phyloP scores from a whole-genome alignment of 2,113 vertebrate species.

The Cnemophilus loriae region DNA sequence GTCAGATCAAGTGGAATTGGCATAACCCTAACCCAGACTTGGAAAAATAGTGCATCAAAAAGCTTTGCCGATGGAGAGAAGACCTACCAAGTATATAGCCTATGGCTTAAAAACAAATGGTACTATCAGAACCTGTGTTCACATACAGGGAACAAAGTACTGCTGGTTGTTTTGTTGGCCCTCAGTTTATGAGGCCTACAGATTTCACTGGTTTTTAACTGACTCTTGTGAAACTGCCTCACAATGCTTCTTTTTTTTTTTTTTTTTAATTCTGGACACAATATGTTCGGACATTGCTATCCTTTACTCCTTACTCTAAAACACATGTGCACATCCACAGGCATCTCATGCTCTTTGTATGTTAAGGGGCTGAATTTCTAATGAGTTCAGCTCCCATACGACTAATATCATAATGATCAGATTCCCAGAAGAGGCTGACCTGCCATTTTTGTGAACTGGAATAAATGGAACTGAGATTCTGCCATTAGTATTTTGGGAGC shows the following conservation, averaged over 20 bases:
- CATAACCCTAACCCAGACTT: not conserved
- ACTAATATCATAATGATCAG: not conserved
- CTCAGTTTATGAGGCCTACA: not conserved
- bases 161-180: not conserved
- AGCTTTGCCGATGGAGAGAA: not conserved
- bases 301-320: not conserved
- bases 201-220: not conserved
- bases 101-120: not conserved
- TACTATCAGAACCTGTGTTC: not conserved
- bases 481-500: not conserved
- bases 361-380: not conserved
- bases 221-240: not conserved
- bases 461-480: not conserved
- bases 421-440: not conserved
- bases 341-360: not conserved
- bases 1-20: not conserved
- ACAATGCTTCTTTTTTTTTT: not conserved
- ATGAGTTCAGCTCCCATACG: not conserved
- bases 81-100: not conserved
- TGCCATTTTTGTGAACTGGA: not conserved
- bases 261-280: not conserved
- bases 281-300: not conserved
- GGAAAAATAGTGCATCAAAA: not conserved
- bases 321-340: not conserved
- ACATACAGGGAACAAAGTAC: not conserved